These are phyloP conservation scores for Neotoxoptera formosana DNA, from an alignment of 1,140 invertebrate genomes.

Conservation along the genomic window DNA sequence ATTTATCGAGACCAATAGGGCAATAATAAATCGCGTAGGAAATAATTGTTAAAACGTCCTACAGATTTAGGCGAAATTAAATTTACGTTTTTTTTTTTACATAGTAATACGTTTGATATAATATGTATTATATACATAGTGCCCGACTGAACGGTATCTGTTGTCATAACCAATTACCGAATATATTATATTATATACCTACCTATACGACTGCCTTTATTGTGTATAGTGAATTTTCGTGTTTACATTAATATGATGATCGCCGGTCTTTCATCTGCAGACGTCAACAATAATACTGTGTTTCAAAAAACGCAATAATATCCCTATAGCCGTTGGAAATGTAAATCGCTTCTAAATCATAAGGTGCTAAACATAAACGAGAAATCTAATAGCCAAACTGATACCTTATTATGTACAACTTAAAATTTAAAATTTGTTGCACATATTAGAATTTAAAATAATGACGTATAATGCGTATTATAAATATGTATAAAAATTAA, in stretches of 20 bases:
- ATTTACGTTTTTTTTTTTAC: background rate
- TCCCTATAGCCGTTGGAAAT: too few species aligned
- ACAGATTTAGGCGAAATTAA: background rate
- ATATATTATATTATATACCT: background rate
- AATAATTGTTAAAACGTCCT: background rate
- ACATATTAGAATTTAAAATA: too few species aligned
- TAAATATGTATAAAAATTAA: too few species aligned
- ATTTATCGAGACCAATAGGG: background rate
- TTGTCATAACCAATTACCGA: background rate
- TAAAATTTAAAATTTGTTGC: too few species aligned
- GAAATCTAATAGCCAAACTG: too few species aligned
- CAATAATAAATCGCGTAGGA: background rate
- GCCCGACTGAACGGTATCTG: background rate
- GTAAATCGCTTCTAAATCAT: too few species aligned
- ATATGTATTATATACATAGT: background rate
- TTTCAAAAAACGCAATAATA: background rate
- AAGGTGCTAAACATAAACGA: too few species aligned
- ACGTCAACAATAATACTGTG: too few species aligned
- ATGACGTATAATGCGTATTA: too few species aligned
- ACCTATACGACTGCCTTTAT: background rate
- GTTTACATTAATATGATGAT: background rate
- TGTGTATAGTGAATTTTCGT: background rate
- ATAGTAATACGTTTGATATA: background rate
- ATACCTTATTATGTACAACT: too few species aligned
- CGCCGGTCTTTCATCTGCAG: background rate